These are phyloP conservation scores for Dryococelus australis DNA, from an alignment of 2,888 invertebrate genomes.

Conservation along the genomic window DNA sequence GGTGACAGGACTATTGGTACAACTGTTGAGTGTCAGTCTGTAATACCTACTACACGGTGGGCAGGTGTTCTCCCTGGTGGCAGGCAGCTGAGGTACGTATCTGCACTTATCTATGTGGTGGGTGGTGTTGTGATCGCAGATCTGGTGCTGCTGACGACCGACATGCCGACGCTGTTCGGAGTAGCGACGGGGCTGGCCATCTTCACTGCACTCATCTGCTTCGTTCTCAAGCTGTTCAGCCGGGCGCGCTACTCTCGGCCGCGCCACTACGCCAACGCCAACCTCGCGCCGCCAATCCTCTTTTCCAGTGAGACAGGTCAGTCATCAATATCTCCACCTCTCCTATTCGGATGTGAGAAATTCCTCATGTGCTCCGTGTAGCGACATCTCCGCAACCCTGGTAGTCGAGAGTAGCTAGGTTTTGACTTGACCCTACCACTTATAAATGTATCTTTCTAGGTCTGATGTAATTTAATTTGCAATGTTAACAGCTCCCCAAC, in stretches of 20 bases:
- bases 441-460: no score
- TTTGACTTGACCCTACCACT: no score
- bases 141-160: constrained; percentile 81
- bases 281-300: constrained; percentile 82
- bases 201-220: constrained; percentile 85
- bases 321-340: constrained; percentile 39
- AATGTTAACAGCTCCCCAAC: no score
- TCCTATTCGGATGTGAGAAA: not conserved
- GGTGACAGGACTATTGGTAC: no score
- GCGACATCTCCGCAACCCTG: not conserved
- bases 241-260: constrained; percentile 66
- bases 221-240: constrained; percentile 87
- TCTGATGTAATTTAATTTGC: no score
- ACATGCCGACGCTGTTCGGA: constrained; percentile 85
- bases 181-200: constrained; percentile 87
- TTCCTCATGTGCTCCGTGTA: no score
- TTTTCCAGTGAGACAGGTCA: constrained; percentile 87
- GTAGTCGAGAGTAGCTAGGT: no score
- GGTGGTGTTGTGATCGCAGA: constrained; percentile 61
- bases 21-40: no score
- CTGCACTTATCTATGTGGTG: no score
- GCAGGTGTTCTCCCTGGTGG: no score
- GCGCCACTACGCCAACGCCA: constrained; percentile 81
- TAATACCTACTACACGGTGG: no score
- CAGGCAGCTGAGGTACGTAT: no score